Evolutionary conservation across 37 sponge, comb jelly and placozoan species (phyloP).

Genomic region (Corticium candelabrum): DNA sequence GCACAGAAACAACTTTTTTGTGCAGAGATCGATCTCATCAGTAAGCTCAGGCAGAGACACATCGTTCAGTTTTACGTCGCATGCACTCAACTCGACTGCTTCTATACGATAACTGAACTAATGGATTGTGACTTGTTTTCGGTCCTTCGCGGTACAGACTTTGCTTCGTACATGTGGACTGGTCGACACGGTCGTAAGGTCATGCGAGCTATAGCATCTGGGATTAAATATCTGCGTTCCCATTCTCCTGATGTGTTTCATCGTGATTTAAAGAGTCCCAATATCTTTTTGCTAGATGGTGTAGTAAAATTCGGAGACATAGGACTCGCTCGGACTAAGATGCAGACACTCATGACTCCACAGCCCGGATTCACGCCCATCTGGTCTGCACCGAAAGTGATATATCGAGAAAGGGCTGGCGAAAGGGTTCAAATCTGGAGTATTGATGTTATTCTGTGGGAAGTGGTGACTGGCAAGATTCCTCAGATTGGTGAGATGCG

Average conservation of each 20-base stretch:
- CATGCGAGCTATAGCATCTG: constrained; percentile 54
- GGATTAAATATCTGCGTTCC: constrained; percentile 77
- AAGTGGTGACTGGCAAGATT: constrained; percentile 61
- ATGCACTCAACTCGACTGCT: constrained; percentile 51
- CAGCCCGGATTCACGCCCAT: constrained; percentile 78
- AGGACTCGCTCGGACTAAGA: constrained; percentile 72
- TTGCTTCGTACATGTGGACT: constrained; percentile 47
- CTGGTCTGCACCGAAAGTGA: constrained; percentile 93
- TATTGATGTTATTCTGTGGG: constrained; percentile 81
- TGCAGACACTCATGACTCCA: constrained; percentile 77
- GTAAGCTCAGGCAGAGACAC: constrained; percentile 71
- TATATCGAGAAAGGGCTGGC: constrained; percentile 66
- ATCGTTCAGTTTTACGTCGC: constrained; percentile 93
- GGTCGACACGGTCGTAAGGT: constrained; percentile 57
- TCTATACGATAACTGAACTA: constrained; percentile 88
- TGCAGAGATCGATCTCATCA: constrained; percentile 73
- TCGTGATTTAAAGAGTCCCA: constrained; percentile 89
- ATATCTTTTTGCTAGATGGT: constrained; percentile 61
- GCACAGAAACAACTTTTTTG: constrained; percentile 50
- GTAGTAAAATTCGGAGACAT: constrained; percentile 87
- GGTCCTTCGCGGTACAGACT: constrained; percentile 26
- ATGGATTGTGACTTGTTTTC: constrained; percentile 75
- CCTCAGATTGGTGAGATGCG: constrained; percentile 59
- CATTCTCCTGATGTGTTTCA: constrained; percentile 69
- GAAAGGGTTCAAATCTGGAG: constrained; percentile 95